Conservation (phyloP, 2,888 invertebrate genomes). For the Eupithecia subfuscata region DNA sequence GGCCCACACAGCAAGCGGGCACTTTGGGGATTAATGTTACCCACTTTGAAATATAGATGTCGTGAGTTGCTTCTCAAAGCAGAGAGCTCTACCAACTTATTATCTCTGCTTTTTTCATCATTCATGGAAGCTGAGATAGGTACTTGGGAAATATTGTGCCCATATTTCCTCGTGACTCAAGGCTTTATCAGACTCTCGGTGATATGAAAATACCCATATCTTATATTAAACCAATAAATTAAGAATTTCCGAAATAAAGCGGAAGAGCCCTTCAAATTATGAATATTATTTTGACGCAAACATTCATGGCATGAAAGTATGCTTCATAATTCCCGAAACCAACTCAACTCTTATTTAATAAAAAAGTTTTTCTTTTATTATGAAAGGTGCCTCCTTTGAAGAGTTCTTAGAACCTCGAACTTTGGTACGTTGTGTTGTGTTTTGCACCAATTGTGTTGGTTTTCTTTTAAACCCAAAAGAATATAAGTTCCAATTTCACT, state of each 20-base stretch:
- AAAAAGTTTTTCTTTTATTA: conserved; percentile 55
- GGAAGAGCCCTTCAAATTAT: conserved; percentile 14
- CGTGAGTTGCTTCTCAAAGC: conserved; percentile 14
- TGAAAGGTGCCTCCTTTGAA: conserved; percentile 34
- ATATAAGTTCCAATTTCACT: not conserved
- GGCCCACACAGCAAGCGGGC: conserved; percentile 12
- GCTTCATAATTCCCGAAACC: conserved; percentile 33
- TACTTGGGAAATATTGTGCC: conserved; percentile 3
- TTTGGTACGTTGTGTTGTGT: not conserved
- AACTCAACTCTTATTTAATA: conserved; percentile 48
- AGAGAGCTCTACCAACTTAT: conserved; percentile 1
- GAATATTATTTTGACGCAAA: conserved; percentile 28
- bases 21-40: conserved; percentile 18
- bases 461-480: not conserved
- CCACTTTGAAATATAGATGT: conserved; percentile 18
- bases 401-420: conserved; percentile 19
- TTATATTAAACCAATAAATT: conserved; percentile 12
- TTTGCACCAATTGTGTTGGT: not conserved
- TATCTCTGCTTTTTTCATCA: conserved; percentile 9
- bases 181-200: not conserved
- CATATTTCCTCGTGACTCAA: conserved; percentile 3
- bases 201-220: conserved; percentile 8
- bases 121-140: conserved; percentile 2
- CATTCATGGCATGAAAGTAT: conserved; percentile 37
- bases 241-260: not conserved